Evolutionary conservation across 2,113 vertebrate species (phyloP), one percentile per base, ranked within the genome.

Genomic region (Ctenomys sociabilis): DNA sequence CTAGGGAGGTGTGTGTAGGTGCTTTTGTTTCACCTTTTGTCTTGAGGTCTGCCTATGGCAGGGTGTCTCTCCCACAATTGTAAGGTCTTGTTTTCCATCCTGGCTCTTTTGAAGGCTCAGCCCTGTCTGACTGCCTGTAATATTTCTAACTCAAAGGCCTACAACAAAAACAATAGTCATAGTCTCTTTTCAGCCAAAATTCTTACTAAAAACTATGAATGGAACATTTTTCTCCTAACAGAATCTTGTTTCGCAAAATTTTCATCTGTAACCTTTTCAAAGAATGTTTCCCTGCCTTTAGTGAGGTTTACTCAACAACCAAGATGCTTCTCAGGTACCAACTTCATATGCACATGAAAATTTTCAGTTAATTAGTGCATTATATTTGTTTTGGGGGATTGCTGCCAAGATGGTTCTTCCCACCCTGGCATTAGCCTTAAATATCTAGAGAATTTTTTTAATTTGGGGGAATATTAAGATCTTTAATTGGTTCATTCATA

Each of bases 371-470:
- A 28, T 59, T 83, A 12, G 68, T 70, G n/a, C 81, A 3, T 93
- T 37, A 19, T 78, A 32, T 82, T 77, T 96, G 83, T 68, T 57
- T 92, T 93, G 78, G 30, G 21, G 75, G 35, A 49, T 92, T 91
- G 61, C 24, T 88, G 32, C 59, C 77, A 59, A 77, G 35, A 54
- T 87, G 16, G 13, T 61, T n/a, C n/a, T 2, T 52, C 30, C 7
- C 5, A 52, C 57, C 13, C 32, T 59, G 0, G 35, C 32, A 6
- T n/a, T 75, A 32, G 5, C 21, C 10, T 75, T 93, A 75, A 93
- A 77, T 90, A 93, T 68, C 26, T 28, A 45, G 22, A 28, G 13
- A 43, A 57, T 80, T 78, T 61, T 72, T 91, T 54, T 11, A 5
- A 54, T 77, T 78, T 68, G 21, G 24, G 14, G 6, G 1, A 73